phyloP scores from a whole-genome alignment of 2,888 invertebrate genomes.

The Calliscelio sp. region DNA sequence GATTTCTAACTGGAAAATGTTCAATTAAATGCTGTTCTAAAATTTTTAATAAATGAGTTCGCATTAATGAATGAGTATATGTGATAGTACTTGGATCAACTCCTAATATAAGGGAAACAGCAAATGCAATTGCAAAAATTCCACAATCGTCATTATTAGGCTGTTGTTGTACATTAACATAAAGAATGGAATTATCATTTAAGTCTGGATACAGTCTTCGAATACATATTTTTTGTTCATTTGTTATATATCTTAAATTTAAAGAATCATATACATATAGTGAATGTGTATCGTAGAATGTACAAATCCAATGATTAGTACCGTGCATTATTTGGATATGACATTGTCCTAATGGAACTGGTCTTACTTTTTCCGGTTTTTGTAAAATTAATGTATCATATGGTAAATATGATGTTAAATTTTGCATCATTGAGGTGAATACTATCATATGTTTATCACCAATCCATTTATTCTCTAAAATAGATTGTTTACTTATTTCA shows the following conservation, averaged over 20 bases:
- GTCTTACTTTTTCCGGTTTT: constrained; percentile 5
- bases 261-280: constrained; percentile 33
- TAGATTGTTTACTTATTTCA: not conserved
- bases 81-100: constrained; percentile 8
- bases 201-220: constrained; percentile 24
- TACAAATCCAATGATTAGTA: constrained; percentile 38
- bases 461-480: not conserved
- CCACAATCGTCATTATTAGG: constrained; percentile 26
- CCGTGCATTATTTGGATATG: constrained; percentile 45
- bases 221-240: constrained; percentile 3
- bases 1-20: constrained; percentile 27
- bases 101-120: constrained; percentile 9
- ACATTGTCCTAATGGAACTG: not conserved
- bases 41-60: constrained; percentile 22
- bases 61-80: constrained; percentile 24
- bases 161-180: constrained; percentile 29
- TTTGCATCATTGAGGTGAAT: constrained; percentile 15
- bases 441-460: constrained; percentile 7
- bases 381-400: constrained; percentile 20
- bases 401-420: constrained; percentile 32
- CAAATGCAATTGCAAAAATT: constrained; percentile 47
- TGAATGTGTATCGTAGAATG: not conserved
- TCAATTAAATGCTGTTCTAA: constrained; percentile 21
- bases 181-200: constrained; percentile 12
- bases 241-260: constrained; percentile 6